Conservation (phyloP, 2,888 invertebrate genomes). For the Rhagium mordax region DNA sequence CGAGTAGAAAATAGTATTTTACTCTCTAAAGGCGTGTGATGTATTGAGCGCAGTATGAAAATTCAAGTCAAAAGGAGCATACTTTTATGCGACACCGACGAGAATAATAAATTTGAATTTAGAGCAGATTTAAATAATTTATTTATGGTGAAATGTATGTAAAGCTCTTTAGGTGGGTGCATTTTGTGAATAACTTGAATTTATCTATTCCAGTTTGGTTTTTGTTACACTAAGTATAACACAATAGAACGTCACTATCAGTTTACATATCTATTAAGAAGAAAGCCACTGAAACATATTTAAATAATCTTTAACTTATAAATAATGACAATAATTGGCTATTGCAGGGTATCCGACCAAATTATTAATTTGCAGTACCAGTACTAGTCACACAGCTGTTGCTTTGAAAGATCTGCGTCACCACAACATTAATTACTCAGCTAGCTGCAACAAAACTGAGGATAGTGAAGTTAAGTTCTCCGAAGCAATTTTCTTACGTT, state of each 20-base stretch:
- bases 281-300: no score
- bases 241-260: background rate
- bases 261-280: no score
- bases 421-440: no score
- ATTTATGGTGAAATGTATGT: slow-evolving; percentile 18
- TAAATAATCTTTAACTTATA: no score
- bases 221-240: background rate
- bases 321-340: no score
- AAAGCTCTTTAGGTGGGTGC: background rate
- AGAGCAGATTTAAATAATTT: slow-evolving; percentile 24
- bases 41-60: slow-evolving; percentile 16
- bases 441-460: no score
- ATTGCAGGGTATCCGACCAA: no score
- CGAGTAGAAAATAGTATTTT: slow-evolving; percentile 28
- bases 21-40: slow-evolving; percentile 15
- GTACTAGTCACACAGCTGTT: no score
- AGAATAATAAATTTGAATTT: slow-evolving; percentile 22
- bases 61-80: slow-evolving; percentile 18
- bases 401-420: no score
- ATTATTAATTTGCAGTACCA: no score
- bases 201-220: background rate
- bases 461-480: no score
- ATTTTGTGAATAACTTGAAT: background rate
- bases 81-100: slow-evolving; percentile 8
- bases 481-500: no score